Base-by-base conservation (phyloP, 1,140 invertebrate species). In the Gonioctena quinquepunctata region DNA sequence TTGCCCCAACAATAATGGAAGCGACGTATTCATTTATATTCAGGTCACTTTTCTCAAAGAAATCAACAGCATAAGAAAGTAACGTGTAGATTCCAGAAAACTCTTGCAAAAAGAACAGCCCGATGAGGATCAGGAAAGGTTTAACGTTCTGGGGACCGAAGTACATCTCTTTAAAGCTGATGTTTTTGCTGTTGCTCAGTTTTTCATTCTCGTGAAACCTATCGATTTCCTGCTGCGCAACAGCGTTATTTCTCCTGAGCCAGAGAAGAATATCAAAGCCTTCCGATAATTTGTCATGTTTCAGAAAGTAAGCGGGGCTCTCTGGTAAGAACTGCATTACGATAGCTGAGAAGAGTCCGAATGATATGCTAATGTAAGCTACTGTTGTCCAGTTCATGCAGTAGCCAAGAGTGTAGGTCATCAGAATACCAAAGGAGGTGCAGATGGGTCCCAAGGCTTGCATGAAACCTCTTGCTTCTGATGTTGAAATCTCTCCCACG, bases 81-180 rank as follows among this genome's bases (percentile, higher is more conserved):
- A 94, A 89, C 1, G 91, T 89, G 81, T 94, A 92, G 16, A 92
- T 91, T 2, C 91, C 91, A 0, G 88, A 90, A 57, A 90, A 84
- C 75, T 92, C 90, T 85, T 92, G 91, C 66, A 91, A 88, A 4
- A 89, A 76, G 81, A 92, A 92, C 77, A 92, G 88, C 0, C 84
- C 71, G 2, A 91, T 83, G 0, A 92, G 82, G 1, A 91, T 85
- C 0, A 87, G 70, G 74, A 92, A 91, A 0, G 91, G 90, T 75
- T 90, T 91, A 70, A 90, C 82, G 0, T 87, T 85, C 42, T 80
- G 81, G 0, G 85, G 79, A 33, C 76, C 79, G 8, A 76, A 66
- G 57, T 83, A 82, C 13, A 86, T 83, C 19, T 81, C 75, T 7
- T 77, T 83, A 28, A 85, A 82, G 25, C 78, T 80, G 11, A 57